Percentiles rank a stretch among this genome's conserved stretches.
phyloP scores from a whole-genome alignment of 2,113 vertebrate species.

The Sakesphorus luctuosus region DNA sequence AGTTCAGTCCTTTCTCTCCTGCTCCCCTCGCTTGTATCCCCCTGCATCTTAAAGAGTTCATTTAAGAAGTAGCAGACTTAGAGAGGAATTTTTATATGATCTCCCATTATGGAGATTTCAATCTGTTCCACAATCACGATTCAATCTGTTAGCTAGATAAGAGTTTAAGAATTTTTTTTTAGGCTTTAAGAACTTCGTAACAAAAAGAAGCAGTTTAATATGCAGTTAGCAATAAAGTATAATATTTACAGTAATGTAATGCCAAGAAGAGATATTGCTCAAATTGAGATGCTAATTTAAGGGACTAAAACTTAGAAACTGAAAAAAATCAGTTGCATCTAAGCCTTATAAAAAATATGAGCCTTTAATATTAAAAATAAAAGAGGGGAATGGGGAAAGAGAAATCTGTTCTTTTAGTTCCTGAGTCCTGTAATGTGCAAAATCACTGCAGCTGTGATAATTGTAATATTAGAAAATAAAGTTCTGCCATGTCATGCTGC shows the following conservation, averaged over 20 bases:
- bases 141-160: conserved; percentile 55
- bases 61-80: conserved; percentile 28
- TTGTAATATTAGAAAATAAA: neutral
- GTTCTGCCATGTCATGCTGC: neutral
- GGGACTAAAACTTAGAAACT: neutral
- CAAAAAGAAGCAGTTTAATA: neutral
- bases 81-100: conserved; percentile 38
- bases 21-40: neutral
- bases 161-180: conserved; percentile 14
- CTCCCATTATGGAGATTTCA: conserved; percentile 66
- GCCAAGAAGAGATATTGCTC: neutral
- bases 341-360: neutral
- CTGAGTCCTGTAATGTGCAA: neutral
- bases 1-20: neutral
- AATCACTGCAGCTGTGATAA: neutral
- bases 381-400: neutral
- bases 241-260: neutral
- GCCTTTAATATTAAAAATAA: neutral
- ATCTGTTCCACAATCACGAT: conserved; percentile 48
- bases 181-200: conserved; percentile 10
- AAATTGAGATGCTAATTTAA: neutral
- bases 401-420: neutral
- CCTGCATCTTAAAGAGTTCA: conserved; percentile 19
- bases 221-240: neutral
- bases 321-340: neutral